Evolutionary conservation across 2,113 vertebrate species (phyloP).

Genomic region (Dasypus novemcinctus): DNA sequence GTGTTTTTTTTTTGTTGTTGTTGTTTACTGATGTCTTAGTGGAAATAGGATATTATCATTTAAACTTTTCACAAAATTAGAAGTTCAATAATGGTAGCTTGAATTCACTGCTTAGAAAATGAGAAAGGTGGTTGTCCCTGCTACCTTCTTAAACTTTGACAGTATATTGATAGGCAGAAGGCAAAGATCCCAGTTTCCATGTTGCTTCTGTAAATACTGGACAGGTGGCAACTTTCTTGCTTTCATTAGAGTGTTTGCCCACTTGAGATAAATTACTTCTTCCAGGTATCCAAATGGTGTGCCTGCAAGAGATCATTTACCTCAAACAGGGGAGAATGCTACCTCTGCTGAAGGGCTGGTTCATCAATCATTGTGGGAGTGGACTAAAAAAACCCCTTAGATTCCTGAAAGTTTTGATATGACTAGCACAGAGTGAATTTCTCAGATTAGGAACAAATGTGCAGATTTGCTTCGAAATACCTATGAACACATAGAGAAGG

Average conservation of each 20-base stretch:
- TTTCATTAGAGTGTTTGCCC: conserved; percentile 68
- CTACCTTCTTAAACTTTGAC: conserved; percentile 46
- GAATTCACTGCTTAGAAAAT: conserved; percentile 21
- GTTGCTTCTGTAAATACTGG: conserved; percentile 66
- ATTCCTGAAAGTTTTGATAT: conserved; percentile 40
- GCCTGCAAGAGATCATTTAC: conserved; percentile 80
- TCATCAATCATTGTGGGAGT: conserved; percentile 67
- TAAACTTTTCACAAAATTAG: not conserved
- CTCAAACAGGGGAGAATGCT: conserved; percentile 75
- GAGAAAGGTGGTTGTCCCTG: not conserved
- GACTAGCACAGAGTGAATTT: conserved; percentile 25
- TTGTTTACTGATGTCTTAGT: not conserved
- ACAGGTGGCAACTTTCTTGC: conserved; percentile 76
- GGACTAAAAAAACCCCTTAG: conserved; percentile 33
- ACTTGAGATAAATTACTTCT: conserved; percentile 77
- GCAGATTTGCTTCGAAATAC: conserved; percentile 45
- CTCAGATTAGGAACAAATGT: conserved; percentile 37
- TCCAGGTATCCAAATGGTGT: conserved; percentile 74
- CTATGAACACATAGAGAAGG: not conserved
- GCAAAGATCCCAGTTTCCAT: conserved; percentile 52
- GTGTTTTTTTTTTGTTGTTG: not conserved
- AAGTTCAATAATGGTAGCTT: conserved; percentile 16
- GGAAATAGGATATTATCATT: not conserved
- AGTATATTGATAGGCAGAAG: conserved; percentile 43
- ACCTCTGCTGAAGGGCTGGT: conserved; percentile 31